Conservation (phyloP, 2,888 invertebrate genomes). For the Phasia obesa region DNA sequence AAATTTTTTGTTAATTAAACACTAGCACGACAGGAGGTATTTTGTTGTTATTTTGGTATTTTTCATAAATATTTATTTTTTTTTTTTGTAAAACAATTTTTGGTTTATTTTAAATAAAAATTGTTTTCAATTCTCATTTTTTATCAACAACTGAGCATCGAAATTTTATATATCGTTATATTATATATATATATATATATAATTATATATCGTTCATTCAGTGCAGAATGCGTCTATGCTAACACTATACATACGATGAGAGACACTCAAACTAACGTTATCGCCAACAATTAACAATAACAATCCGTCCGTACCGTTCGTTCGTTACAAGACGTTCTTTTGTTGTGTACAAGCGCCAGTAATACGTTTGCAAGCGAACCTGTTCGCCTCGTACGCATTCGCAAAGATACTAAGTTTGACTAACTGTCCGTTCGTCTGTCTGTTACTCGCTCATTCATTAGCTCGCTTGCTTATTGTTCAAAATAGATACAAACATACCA, state of each 20-base stretch:
- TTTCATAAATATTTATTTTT: conserved; percentile 42
- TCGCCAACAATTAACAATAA: conserved; percentile 58
- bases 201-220: conserved; percentile 8
- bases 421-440: conserved; percentile 49
- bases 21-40: conserved; percentile 68
- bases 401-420: conserved; percentile 63
- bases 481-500: conserved; percentile 22
- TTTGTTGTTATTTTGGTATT: conserved; percentile 64
- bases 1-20: conserved; percentile 60
- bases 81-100: conserved; percentile 39
- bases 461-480: conserved; percentile 31
- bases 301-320: conserved; percentile 80
- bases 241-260: conserved; percentile 21
- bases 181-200: neutral
- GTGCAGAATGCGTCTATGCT: conserved; percentile 47
- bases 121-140: neutral
- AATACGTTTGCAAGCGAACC: conserved; percentile 78
- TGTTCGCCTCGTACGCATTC: conserved; percentile 74
- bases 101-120: conserved; percentile 8
- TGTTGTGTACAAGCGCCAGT: conserved; percentile 80
- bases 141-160: neutral
- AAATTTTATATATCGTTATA: neutral
- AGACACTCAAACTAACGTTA: conserved; percentile 43
- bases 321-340: conserved; percentile 82
- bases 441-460: conserved; percentile 58